Evolutionary conservation across 2,888 invertebrate species (phyloP).

Genomic region (Entomobrya multifasciata): DNA sequence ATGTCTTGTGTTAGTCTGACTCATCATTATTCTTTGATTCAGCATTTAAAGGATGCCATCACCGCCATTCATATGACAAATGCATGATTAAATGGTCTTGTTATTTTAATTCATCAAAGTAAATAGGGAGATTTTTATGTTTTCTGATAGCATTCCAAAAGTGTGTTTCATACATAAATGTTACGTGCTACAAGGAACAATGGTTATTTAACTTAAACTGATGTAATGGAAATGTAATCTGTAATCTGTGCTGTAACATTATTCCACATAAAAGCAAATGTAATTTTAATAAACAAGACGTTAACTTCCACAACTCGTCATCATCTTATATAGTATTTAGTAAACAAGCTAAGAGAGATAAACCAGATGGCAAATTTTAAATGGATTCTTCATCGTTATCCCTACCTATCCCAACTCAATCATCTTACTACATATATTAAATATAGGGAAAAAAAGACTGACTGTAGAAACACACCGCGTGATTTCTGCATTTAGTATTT

Average conservation of each 20-base stretch:
- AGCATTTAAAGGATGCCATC: constrained; percentile 31
- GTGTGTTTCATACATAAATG: constrained; percentile 15
- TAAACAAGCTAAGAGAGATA: constrained; percentile 8
- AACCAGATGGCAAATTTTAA: constrained; percentile 12
- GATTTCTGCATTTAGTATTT: no score
- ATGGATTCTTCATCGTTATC: not conserved
- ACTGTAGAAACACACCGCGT: not conserved
- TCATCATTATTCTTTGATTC: no score
- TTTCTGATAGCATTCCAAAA: not conserved
- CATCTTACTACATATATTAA: constrained; percentile 1
- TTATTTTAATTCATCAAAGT: constrained; percentile 13
- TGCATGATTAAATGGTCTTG: constrained; percentile 49
- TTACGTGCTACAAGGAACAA: not conserved
- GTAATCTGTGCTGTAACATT: no score
- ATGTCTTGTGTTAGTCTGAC: constrained; percentile 50
- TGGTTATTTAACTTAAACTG: constrained; percentile 22
- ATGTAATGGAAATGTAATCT: constrained; percentile 19
- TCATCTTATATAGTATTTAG: constrained; percentile 9
- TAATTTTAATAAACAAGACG: not conserved
- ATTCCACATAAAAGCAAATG: no score
- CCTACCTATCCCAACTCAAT: constrained; percentile 11
- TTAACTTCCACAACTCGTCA: not conserved
- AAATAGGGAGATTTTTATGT: not conserved
- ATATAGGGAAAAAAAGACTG: not conserved
- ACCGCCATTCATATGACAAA: constrained; percentile 30